Base-by-base conservation (phyloP, 1,140 invertebrate species). In the Rhagoletis pomonella region DNA sequence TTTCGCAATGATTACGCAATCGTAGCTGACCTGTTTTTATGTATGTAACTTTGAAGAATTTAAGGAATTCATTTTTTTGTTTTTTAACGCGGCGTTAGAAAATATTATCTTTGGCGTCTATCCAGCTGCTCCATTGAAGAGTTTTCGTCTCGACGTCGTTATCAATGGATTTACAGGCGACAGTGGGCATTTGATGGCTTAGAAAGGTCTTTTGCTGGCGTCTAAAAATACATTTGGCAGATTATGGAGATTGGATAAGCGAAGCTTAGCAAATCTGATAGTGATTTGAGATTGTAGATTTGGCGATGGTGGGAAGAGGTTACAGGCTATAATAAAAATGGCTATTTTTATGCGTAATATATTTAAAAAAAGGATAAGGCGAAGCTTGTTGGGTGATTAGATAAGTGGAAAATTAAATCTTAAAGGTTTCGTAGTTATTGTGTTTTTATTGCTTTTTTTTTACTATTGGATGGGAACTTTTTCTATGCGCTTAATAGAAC, bases 51-150 rank as follows among this genome's bases (percentile, higher is more conserved):
- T 29, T 44, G 42, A 17, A 14, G 4, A 44, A 73, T 73, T 44
- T 73, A 47, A 73, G 14, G 67, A 73, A 73, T 73, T 73, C 10
- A 42, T 12, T 73, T 73, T 73, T 73, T 29, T 29, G 29, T 29
- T 29, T 29, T 29, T 29, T 29, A 29, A 29, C 29, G 44, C 14
- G 17, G 67, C 14, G 5, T 73, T 73, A 47, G 67, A 73, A 6
- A 44, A 73, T 17, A 42, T 44, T 44, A 73, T 73, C 17, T 17
- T 73, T 73, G 67, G 67, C 42, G 67, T 73, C 67, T 73, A 73
- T 73, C 67, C 67, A 73, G 67, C 67, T 44, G 67, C 39, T 73
- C 67, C 39, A 17, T 44, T 14, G 42, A 6, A 14, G 10, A 3
- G 67, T 39, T 73, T 73, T 47, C 14, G 67, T 47, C 39, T 73